Conservation (phyloP, 1,140 invertebrate genomes). For the Ostrea denselamellosa region DNA sequence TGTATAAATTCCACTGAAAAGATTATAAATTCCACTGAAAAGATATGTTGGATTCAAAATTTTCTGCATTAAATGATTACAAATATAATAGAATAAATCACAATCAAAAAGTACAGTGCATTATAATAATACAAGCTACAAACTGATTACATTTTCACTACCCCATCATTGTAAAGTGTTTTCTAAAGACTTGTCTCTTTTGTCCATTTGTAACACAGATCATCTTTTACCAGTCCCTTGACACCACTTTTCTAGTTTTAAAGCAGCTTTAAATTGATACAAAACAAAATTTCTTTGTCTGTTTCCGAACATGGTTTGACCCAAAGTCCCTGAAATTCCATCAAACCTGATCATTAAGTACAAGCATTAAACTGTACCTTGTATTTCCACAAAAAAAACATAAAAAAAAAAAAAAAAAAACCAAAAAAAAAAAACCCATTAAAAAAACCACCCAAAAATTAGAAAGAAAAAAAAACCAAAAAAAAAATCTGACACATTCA, state of each 20-base stretch:
- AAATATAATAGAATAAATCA: conserved; percentile 3
- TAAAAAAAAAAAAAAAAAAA: too few relatives aligned
- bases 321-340: not conserved
- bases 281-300: too few relatives aligned
- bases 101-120: not conserved
- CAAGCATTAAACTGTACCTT: not conserved
- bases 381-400: not conserved
- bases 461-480: too few relatives aligned
- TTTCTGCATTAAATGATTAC: not conserved
- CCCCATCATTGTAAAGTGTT: conserved; percentile 16
- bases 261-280: too few relatives aligned
- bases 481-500: too few relatives aligned
- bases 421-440: too few relatives aligned
- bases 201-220: not conserved
- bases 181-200: conserved; percentile 1
- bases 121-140: conserved; percentile 18
- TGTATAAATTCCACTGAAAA: too few relatives aligned
- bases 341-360: not conserved
- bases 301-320: too few relatives aligned
- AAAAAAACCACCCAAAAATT: too few relatives aligned
- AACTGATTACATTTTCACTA: not conserved
- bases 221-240: not conserved
- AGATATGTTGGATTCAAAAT: conserved; percentile 5
- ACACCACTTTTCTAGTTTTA: conserved; percentile 1
- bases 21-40: conserved; percentile 6